Evolutionary conservation across 2,797 vertebrate genomes (phyloP), one percentile per base, ranked within the genome.

Genomic region (Eulemur albifrons): DNA sequence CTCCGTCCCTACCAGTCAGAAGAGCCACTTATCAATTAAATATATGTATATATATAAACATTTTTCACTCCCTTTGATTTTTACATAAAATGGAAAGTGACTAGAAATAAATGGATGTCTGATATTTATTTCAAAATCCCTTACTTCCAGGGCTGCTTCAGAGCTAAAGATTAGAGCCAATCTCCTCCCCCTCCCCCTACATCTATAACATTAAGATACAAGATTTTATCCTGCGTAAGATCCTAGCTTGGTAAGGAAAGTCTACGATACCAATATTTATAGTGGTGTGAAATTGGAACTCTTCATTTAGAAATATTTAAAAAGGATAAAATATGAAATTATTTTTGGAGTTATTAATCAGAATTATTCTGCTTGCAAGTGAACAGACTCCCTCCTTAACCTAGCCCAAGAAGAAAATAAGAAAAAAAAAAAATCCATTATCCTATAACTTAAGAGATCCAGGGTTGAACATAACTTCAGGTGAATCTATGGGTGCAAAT

Each of bases 121-220:
- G 32, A 23, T 77, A 38, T 79, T 90, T 93, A 48, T 70, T 89
- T 93, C 54, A 91, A 76, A 96, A 54, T 57, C 59, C 14, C 45
- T 76, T 72, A 25, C 13, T 63, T 50, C 23, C 27, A 70, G 5
- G 43, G 23, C 23, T 57, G n/a, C 75, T 77, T 87, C 63, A 84
- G 65, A 84, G 23, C 25, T 65, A 8, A 30, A 35, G 9, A 76
- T 27, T 63, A 52, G 6, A 69, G 32, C 13, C 13, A 2, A 17
- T 69, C 4, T 83, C 40, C 23, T 83, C n/a, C 23, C 70, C 20
- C 21, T 59, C 25, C 11, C n/a, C 25, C 2, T 65, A 5, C 10
- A 7, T 8, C 18, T 30, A 0, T 77, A 18, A 82, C 43, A 48
- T 14, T 82, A 43, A 79, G 54, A 86, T 54, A 35, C 0, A 54